Percentiles rank a stretch among this genome's conserved stretches.
These are phyloP conservation scores for Cancer borealis DNA, from an alignment of 2,888 invertebrate genomes.

Conservation along the genomic window DNA sequence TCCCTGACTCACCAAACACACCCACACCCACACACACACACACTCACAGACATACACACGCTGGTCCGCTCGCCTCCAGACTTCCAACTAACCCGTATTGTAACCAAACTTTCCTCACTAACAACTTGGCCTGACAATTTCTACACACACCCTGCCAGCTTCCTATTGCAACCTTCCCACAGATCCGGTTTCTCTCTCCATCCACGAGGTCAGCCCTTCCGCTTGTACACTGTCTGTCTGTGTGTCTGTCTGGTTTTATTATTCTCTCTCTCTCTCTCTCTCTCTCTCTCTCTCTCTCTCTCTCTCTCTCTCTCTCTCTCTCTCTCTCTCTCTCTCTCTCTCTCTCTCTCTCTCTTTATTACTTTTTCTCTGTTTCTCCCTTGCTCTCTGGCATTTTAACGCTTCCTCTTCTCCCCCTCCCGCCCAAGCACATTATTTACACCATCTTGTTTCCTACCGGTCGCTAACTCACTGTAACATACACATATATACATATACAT, in stretches of 20 bases:
- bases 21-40: neutral
- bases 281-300: neutral
- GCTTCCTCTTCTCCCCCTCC: neutral
- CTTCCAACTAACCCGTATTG: neutral
- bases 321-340: no score
- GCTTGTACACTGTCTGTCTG: neutral
- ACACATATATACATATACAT: no score
- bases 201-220: neutral
- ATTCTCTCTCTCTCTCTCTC: neutral
- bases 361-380: no score
- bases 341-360: neutral
- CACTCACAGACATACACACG: neutral
- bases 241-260: neutral
- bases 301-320: neutral
- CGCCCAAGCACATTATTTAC: neutral
- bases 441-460: neutral
- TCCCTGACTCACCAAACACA: neutral
- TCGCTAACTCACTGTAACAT: neutral
- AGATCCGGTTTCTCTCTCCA: neutral
- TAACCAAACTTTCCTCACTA: neutral
- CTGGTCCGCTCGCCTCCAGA: neutral
- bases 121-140: constrained; percentile 23
- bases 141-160: neutral
- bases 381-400: neutral
- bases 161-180: neutral